Evolutionary conservation across 2,113 vertebrate species (phyloP).

Genomic region (Oostethus manadensis): DNA sequence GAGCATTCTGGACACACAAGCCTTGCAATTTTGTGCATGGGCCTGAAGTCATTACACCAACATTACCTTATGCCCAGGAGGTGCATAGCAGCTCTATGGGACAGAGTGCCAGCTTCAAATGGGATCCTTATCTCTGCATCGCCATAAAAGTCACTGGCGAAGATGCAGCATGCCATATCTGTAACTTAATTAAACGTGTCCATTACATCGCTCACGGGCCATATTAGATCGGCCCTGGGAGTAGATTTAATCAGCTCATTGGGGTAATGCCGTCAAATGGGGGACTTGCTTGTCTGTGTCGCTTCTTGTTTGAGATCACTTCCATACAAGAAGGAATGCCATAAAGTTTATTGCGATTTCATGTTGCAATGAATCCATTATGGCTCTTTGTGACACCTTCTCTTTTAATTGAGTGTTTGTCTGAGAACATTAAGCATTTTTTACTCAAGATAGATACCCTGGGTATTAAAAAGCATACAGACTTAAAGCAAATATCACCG

Average conservation of each 20-base stretch:
- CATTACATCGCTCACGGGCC: constrained; percentile 59
- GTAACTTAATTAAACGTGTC: constrained; percentile 58
- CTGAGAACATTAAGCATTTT: constrained; percentile 15
- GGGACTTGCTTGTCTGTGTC: constrained; percentile 13
- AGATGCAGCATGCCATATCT: constrained; percentile 44
- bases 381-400: not conserved
- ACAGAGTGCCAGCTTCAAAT: constrained; percentile 46
- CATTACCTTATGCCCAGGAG: constrained; percentile 48
- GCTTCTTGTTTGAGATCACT: constrained; percentile 22
- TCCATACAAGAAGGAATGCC: not conserved
- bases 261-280: constrained; percentile 38
- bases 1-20: constrained; percentile 28
- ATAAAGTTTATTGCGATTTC: not conserved
- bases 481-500: constrained; percentile 19
- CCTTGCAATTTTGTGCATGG: constrained; percentile 18
- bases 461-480: constrained; percentile 1
- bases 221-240: constrained; percentile 48
- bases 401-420: constrained; percentile 2
- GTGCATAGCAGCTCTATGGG: constrained; percentile 16
- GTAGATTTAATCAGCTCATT: constrained; percentile 51
- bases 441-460: not conserved
- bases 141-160: constrained; percentile 37
- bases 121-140: constrained; percentile 53
- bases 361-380: constrained; percentile 8
- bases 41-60: constrained; percentile 44